These are phyloP conservation scores for Scaptomyza parva DNA, from an alignment of 2,888 invertebrate species.

Conservation along the genomic window DNA sequence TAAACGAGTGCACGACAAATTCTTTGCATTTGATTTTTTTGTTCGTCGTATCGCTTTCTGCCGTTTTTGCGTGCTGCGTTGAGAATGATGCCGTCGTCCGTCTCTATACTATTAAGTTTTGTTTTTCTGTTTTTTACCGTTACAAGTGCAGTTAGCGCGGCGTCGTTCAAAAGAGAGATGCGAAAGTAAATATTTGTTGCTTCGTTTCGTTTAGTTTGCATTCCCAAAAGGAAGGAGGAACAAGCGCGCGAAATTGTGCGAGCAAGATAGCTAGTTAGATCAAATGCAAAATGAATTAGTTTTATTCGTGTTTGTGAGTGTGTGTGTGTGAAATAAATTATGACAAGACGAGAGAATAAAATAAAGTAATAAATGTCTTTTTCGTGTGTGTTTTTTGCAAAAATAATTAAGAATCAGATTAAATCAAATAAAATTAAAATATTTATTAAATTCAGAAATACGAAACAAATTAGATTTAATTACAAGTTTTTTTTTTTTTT, in stretches of 20 bases:
- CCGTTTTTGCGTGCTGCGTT: too few relatives aligned
- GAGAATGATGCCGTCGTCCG: background rate
- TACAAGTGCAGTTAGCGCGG: slow-evolving; percentile 3
- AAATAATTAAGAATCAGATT: slow-evolving; percentile 3
- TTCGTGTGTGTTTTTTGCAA: slow-evolving; percentile 29
- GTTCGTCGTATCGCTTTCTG: slow-evolving; percentile 6
- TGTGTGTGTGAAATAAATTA: background rate
- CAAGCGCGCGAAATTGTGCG: background rate
- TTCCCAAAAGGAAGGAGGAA: slow-evolving; percentile 1
- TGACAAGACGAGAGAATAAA: background rate
- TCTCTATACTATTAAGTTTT: background rate
- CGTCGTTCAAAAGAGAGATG: slow-evolving; percentile 1
- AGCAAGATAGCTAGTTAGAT: background rate
- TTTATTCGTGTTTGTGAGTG: background rate
- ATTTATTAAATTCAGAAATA: slow-evolving; percentile 49
- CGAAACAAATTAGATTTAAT: too few relatives aligned
- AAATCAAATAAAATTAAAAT: slow-evolving; percentile 33
- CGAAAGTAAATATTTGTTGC: background rate
- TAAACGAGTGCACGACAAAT: background rate
- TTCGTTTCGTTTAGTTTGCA: slow-evolving; percentile 7
- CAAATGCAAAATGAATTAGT: slow-evolving; percentile 9
- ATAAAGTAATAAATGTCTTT: background rate
- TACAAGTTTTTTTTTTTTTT: too few relatives aligned
- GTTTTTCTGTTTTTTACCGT: slow-evolving; percentile 9
- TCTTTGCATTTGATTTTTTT: background rate